These are phyloP conservation scores for Trissolcus basalis DNA, from an alignment of 1,140 invertebrate species.

Conservation along the genomic window DNA sequence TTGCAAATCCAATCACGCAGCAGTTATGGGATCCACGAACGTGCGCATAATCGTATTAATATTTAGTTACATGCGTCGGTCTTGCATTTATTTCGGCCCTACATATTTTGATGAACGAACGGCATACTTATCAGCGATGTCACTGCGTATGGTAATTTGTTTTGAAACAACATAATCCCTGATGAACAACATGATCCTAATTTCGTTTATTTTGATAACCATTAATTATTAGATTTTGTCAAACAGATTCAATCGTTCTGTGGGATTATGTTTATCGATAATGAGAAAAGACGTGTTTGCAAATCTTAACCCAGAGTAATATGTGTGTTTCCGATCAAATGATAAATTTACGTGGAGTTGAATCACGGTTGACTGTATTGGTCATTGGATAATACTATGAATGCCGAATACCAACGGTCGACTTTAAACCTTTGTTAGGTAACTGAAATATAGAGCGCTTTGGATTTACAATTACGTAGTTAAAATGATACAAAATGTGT, in stretches of 20 bases:
- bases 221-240: too few relatives aligned
- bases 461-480: neutral
- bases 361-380: too few relatives aligned
- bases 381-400: slow-evolving; percentile 24
- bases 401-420: slow-evolving; percentile 14
- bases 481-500: slow-evolving; percentile 5
- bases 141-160: slow-evolving; percentile 29
- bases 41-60: slow-evolving; percentile 56
- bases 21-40: slow-evolving; percentile 46
- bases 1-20: slow-evolving; percentile 58
- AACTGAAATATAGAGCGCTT: slow-evolving; percentile 1
- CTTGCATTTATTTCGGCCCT: slow-evolving; percentile 49
- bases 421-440: slow-evolving; percentile 5
- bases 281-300: slow-evolving; percentile 8
- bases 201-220: neutral
- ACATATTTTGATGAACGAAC: slow-evolving; percentile 48
- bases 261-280: too few relatives aligned
- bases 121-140: slow-evolving; percentile 41
- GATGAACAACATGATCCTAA: slow-evolving; percentile 6
- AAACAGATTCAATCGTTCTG: too few relatives aligned
- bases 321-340: slow-evolving; percentile 10
- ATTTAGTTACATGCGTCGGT: slow-evolving; percentile 48
- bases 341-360: slow-evolving; percentile 18
- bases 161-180: slow-evolving; percentile 39
- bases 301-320: slow-evolving; percentile 24